Conservation (phyloP, 2,888 invertebrate species). For the Phortica okadai region DNA sequence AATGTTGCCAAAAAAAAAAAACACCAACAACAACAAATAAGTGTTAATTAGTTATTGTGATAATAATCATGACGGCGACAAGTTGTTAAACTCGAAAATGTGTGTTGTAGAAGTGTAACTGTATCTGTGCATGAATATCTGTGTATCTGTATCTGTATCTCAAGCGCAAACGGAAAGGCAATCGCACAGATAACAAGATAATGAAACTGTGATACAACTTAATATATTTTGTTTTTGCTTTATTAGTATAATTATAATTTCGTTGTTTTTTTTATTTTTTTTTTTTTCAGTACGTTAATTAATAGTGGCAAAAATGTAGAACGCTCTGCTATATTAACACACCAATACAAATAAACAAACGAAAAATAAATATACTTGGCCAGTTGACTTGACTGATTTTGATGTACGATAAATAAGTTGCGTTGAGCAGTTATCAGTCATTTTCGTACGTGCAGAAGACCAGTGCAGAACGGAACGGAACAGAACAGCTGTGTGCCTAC, state of each 20-base stretch:
- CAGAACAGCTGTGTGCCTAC: not conserved
- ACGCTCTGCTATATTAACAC: not conserved
- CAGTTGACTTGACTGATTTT: not conserved
- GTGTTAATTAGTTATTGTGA: slow-evolving; percentile 18
- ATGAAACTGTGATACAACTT: slow-evolving; percentile 61
- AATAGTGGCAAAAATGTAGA: not conserved
- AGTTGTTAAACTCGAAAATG: slow-evolving; percentile 26
- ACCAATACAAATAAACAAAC: not conserved
- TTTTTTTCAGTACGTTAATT: not conserved
- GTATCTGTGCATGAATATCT: not conserved
- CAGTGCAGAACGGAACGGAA: not conserved
- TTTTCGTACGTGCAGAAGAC: not conserved
- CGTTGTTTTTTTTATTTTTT: slow-evolving; percentile 7
- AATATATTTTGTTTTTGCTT: not conserved
- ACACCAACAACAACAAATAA: slow-evolving; percentile 16
- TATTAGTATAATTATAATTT: slow-evolving; percentile 2
- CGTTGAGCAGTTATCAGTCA: no score
- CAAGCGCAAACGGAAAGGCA: slow-evolving; percentile 8
- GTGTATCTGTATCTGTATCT: not conserved
- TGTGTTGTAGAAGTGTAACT: slow-evolving; percentile 6
- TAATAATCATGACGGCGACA: slow-evolving; percentile 16
- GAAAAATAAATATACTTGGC: not conserved
- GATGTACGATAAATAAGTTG: not conserved
- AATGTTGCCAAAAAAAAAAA: slow-evolving; percentile 1
- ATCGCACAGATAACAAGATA: slow-evolving; percentile 54